Evolutionary conservation across 2,113 vertebrate species (phyloP), one percentile per base, ranked within the genome.

Genomic region (Lanius collurio): DNA sequence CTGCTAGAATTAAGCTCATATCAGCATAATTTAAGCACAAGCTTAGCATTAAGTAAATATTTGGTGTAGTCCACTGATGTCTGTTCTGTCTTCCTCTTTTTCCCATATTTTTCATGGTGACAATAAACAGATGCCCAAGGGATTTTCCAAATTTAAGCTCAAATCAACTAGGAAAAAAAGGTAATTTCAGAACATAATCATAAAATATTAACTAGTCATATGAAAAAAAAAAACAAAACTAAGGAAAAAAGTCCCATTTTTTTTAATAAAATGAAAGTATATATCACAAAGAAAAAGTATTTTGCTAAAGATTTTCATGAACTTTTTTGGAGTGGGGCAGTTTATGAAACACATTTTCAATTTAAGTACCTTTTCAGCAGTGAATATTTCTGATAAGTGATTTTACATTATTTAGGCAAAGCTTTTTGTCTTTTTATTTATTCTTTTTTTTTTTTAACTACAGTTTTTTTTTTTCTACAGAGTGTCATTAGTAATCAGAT

Each of bases 281-380:
- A 7, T 21, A 49, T 15, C 13, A 57, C 7, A 74, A 57, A 53
- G 5, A 8, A 92, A 83, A 50, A 15, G 7, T 21, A 52, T 10
- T 74, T 77, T 63, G 7, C 35, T 65, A 33, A 52, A 87, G 49
- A 6, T n/a, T 68, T 37, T 47, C 18, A 27, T 33, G 7, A 55
- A 8, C 1, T 42, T n/a, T 37, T n/a, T 28, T 47, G 7, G 12
- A 7, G 10, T 1, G 2, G 1, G 7, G 4, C 5, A 47, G 18
- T 28, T 57, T 27, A 5, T 57, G 49, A 80, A 81, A 75, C 21
- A 75, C 8, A 27, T 83, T 86, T 90, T 74, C 13, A 80, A 80
- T 55, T 63, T 46, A 56, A 1, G 3, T 59, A 24, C 18, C 37
- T 3, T 23, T 80, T 24, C 24, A 49, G 14, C 27, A 82, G 15